Evolutionary conservation across 2,797 vertebrate species (phyloP), one percentile per base, ranked within the genome.

Genomic region (Cyprinella venusta): DNA sequence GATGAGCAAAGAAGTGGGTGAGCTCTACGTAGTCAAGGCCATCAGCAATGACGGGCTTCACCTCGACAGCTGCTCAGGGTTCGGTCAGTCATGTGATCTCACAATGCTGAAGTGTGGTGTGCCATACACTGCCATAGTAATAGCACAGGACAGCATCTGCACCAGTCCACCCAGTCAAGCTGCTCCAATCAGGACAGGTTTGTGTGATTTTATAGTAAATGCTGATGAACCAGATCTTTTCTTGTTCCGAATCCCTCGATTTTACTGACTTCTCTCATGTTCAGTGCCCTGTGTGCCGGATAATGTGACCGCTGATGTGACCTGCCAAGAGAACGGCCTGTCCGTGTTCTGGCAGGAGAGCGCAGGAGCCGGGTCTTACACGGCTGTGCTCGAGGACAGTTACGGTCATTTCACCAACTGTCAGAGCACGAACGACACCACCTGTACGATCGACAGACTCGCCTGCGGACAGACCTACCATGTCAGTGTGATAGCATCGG

Each of bases 211-310:
- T 16, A 16, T 18, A 16, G 9, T 10, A 45, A 42, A 30, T 24
- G 16, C 8, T 63, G 65, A 63, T 63, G 61, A 63, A 30, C 9
- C 21, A 61, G 24, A 61, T 3, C 56, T 15, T 2, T 26, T 42
- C 19, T 12, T 21, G 10, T 13, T 75, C 6, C 21, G 9, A 56
- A 54, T 36, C 30, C n/a, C 1, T 75, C 1, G 8, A 26, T 24
- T 36, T 78, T 45, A 70, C 24, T 24, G 21, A 36, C 13, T 80
- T 83, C 24, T 68, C 52, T 77, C n/a, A 76, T 54, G 50, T 56
- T 33, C 84, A 96, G 95, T 90, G 13, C 95, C 95, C 0, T 96
- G 95, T 76, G 89, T 86, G 40, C 93, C 94, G n/a, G 87, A 50
- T 59, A 88, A 90, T 15, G 5, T 92, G 79, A 85, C 86, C 1